These are phyloP conservation scores for Leuciscus waleckii DNA, from an alignment of 2,797 vertebrate genomes.

Conservation along the genomic window DNA sequence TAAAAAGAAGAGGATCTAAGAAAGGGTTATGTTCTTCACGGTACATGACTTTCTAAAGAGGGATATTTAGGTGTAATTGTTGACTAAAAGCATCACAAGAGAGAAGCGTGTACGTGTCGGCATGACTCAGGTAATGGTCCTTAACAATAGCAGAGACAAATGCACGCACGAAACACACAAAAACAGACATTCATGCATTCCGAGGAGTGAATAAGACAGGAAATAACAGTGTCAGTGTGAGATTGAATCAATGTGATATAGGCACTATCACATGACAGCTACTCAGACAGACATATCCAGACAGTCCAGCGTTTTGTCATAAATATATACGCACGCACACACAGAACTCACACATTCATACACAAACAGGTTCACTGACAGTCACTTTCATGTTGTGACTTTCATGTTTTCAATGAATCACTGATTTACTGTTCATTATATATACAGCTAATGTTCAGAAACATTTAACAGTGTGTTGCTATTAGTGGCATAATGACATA, in stretches of 20 bases:
- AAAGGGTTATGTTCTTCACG: conserved; percentile 1
- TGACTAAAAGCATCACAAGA: conserved; percentile 3
- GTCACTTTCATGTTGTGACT: conserved; percentile 26
- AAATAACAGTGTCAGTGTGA: conserved; percentile 43
- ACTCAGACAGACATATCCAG: conserved; percentile 9
- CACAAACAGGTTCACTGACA: conserved; percentile 7
- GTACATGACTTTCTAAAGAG: conserved; percentile 40
- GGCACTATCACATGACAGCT: conserved; percentile 9
- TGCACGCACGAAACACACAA: neutral
- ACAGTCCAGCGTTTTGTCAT: neutral
- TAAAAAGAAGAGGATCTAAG: conserved; percentile 38
- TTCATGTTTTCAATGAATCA: conserved; percentile 9
- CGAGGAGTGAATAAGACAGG: conserved; percentile 49
- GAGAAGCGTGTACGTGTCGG: neutral
- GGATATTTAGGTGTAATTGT: conserved; percentile 33
- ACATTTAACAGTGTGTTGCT: neutral
- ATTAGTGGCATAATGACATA: neutral
- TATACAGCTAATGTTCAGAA: neutral
- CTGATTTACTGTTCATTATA: neutral
- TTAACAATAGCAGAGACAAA: conserved; percentile 18
- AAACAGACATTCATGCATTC: conserved; percentile 9
- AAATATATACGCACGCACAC: neutral
- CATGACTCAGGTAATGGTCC: conserved; percentile 35
- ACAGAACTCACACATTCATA: neutral
- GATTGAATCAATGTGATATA: conserved; percentile 37